Evolutionary conservation across 1,140 invertebrate genomes (phyloP), one percentile per base, ranked within the genome.

Genomic region (Philaenus spumarius): DNA sequence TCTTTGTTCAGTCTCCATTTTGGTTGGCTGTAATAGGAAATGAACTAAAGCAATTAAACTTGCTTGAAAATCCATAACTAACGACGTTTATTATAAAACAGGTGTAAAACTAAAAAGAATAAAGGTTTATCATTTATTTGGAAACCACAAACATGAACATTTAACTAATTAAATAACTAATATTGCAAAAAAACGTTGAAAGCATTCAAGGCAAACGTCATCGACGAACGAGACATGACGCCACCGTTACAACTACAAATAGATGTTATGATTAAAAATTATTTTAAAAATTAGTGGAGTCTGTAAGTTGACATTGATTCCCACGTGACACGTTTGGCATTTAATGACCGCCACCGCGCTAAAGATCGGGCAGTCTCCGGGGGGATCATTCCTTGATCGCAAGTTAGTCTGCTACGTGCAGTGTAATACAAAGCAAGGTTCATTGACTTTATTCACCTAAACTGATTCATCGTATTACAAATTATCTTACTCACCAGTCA

Each of bases 401-500:
- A 40, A 65, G 59, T 63, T 30, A 62, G 66, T 67, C 62, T 63
- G 64, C 59, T 66, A 61, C 56, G 60, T 64, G 68, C 59, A 64
- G 63, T 63, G 64, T 67, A 65, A 66, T 66, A 66, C 54, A 65
- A 69, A 64, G 62, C 63, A 66, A 67, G 66, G 75, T 76, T 76
- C 75, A 77, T 72, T 76, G 74, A 76, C 75, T 73, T 63, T 58
- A 45, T 59, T 61, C 60, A 51, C 59, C 26, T 56, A 55, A 63
- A 34, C 23, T 56, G 48, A 63, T 64, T 35, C 55, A 59, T 35
- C 50, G 15, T 54, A 61, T 58, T 30, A 61, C 52, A 34, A n/a
- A 43, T 24, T 30, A 53, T 55, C 47, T n/a, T 64, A 87, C 87
- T 90, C 79, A 92, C 91, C 92, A 95, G 72, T 91, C 88, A 77